These are phyloP conservation scores for Catocala fraxini DNA, from an alignment of 2,888 invertebrate genomes.

Conservation along the genomic window DNA sequence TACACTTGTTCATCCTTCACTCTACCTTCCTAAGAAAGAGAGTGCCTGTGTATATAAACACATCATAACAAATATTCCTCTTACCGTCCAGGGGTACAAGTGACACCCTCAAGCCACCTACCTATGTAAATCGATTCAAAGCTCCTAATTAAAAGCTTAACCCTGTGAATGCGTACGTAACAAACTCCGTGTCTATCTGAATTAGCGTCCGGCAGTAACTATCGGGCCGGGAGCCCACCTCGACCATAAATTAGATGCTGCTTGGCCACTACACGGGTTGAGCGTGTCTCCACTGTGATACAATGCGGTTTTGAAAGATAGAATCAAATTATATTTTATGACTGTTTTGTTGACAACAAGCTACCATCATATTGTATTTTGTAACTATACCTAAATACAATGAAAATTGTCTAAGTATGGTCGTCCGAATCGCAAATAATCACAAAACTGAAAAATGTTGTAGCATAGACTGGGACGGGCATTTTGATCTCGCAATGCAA, in stretches of 20 bases:
- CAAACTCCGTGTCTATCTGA: conserved; percentile 68
- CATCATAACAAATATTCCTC: neutral
- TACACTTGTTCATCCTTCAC: too few relatives aligned
- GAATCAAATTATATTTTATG: too few relatives aligned
- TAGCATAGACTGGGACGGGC: too few relatives aligned
- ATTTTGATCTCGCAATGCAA: too few relatives aligned
- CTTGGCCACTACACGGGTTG: conserved; percentile 75
- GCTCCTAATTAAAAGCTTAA: conserved; percentile 51
- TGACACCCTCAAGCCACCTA: conserved; percentile 12
- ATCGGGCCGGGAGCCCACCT: conserved; percentile 79
- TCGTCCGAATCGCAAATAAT: too few relatives aligned
- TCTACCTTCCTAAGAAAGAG: too few relatives aligned
- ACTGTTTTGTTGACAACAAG: too few relatives aligned
- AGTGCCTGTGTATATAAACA: too few relatives aligned
- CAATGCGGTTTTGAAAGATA: conserved; percentile 30
- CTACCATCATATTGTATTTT: too few relatives aligned
- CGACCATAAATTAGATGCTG: conserved; percentile 84
- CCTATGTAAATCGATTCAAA: conserved; percentile 48
- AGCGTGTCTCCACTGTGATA: conserved; percentile 57
- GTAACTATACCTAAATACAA: too few relatives aligned
- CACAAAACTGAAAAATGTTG: too few relatives aligned
- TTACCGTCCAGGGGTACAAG: neutral
- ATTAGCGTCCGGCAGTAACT: conserved; percentile 81
- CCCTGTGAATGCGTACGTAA: conserved; percentile 43
- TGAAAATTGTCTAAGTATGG: too few relatives aligned